Conservation (phyloP, 1,140 invertebrate species). For the Elymnias hypermnestra region DNA sequence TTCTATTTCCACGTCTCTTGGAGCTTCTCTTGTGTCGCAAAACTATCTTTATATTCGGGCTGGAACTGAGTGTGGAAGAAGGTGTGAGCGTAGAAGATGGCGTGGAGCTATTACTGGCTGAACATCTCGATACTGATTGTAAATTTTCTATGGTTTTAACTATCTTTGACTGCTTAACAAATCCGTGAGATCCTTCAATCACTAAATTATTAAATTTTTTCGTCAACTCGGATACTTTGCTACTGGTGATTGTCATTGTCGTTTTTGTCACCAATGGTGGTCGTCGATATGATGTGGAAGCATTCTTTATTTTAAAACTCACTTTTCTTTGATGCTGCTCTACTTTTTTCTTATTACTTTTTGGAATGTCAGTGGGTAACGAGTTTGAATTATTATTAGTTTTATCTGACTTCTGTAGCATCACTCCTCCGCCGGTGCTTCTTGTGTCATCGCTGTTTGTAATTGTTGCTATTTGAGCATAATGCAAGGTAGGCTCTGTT, state of each 20-base stretch:
- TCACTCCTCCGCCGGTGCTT: conserved; percentile 68
- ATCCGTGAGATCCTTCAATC: conserved; percentile 45
- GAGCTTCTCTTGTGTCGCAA: conserved; percentile 53
- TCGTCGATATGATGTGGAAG: conserved; percentile 48
- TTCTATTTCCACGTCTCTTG: conserved; percentile 53
- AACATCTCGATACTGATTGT: conserved; percentile 40
- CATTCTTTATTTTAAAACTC: conserved; percentile 73
- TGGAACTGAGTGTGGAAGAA: conserved; percentile 62
- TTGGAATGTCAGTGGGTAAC: conserved; percentile 29
- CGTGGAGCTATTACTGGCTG: conserved; percentile 59
- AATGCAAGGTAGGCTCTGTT: conserved; percentile 50
- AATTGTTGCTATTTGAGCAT: conserved; percentile 61
- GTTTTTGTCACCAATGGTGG: conserved; percentile 56
- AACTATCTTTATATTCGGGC: conserved; percentile 72
- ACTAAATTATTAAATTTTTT: conserved; percentile 77
- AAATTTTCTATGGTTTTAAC: conserved; percentile 61
- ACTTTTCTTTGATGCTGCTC: conserved; percentile 66
- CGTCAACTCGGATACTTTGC: conserved; percentile 74
- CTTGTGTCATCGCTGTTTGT: conserved; percentile 63
- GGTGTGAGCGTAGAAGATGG: conserved; percentile 66
- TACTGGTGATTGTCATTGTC: conserved; percentile 69
- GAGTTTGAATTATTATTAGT: conserved; percentile 31
- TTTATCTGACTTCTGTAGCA: conserved; percentile 23
- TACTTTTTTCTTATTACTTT: conserved; percentile 45
- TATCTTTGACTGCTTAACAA: conserved; percentile 61